Evolutionary conservation across 2,113 vertebrate species (phyloP).

Genomic region (Lagenorhynchus albirostris): DNA sequence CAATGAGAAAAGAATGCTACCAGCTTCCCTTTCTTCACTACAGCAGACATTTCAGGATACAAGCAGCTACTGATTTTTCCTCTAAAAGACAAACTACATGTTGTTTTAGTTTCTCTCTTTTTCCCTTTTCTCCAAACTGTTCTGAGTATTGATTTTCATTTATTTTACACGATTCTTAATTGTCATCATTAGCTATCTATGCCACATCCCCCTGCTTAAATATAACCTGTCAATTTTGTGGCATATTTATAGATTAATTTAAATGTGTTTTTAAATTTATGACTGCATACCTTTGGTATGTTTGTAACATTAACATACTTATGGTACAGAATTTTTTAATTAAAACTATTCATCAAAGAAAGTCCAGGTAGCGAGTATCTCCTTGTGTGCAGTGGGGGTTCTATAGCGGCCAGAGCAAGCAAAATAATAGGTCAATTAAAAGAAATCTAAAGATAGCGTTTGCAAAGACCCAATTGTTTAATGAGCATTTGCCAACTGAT

Average conservation of each 20-base stretch:
- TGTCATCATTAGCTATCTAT: slow-evolving; percentile 86
- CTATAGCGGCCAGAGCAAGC: slow-evolving; percentile 80
- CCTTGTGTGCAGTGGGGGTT: slow-evolving; percentile 86
- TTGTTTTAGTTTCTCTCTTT: slow-evolving; percentile 79
- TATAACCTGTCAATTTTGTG: slow-evolving; percentile 84
- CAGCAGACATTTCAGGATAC: slow-evolving; percentile 71
- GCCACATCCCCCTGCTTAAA: slow-evolving; percentile 81
- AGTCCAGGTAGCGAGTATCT: slow-evolving; percentile 86
- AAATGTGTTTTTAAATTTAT: slow-evolving; percentile 88
- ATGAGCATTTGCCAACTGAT: slow-evolving; percentile 73
- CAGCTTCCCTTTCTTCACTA: slow-evolving; percentile 59
- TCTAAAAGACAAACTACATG: slow-evolving; percentile 76
- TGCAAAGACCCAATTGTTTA: slow-evolving; percentile 79
- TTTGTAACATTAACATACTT: slow-evolving; percentile 91
- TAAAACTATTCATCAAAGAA: slow-evolving; percentile 91
- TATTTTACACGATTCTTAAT: slow-evolving; percentile 86
- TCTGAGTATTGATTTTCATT: slow-evolving; percentile 86
- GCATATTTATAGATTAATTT: slow-evolving; percentile 90
- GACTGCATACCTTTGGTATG: slow-evolving; percentile 86
- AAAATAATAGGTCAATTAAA: slow-evolving; percentile 90
- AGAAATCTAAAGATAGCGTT: slow-evolving; percentile 85
- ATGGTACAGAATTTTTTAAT: slow-evolving; percentile 91
- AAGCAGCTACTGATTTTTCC: slow-evolving; percentile 75
- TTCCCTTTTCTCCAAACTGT: slow-evolving; percentile 75
- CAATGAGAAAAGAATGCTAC: slow-evolving; percentile 62